Evolutionary conservation across 2,888 invertebrate species (phyloP).

Genomic region (Sepiola atlantica): DNA sequence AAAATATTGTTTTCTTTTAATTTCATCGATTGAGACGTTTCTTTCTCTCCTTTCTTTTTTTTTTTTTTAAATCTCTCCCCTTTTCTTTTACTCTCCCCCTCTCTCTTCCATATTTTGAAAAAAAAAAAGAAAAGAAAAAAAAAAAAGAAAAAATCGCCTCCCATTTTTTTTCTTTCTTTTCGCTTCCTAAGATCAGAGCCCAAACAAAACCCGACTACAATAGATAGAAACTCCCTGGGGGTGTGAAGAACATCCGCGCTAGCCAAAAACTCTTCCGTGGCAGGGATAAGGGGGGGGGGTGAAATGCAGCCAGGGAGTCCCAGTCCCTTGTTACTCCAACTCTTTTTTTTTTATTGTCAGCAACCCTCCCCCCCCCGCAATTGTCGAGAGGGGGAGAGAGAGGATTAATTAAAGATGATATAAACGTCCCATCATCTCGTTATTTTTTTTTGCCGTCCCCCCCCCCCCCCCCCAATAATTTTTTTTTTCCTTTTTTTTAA

Average conservation of each 20-base stretch:
- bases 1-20: too few relatives aligned
- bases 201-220: not conserved
- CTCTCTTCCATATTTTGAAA: not conserved
- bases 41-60: not conserved
- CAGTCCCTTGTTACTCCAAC: not conserved
- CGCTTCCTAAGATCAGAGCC: not conserved
- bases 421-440: not conserved
- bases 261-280: not conserved
- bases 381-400: not conserved
- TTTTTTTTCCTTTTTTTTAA: conserved; percentile 25
- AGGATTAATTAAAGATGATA: not conserved
- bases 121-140: not conserved
- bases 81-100: not conserved
- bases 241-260: not conserved
- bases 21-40: not conserved
- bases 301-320: too few relatives aligned
- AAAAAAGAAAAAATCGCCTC: not conserved
- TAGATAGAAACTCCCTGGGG: not conserved
- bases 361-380: not conserved
- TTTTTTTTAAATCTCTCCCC: not conserved
- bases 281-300: too few relatives aligned
- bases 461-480: too few relatives aligned
- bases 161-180: too few relatives aligned
- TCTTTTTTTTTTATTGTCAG: not conserved
- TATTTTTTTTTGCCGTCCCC: too few relatives aligned